Conservation (phyloP, 1,140 invertebrate species). For the Brachionus sp. region DNA sequence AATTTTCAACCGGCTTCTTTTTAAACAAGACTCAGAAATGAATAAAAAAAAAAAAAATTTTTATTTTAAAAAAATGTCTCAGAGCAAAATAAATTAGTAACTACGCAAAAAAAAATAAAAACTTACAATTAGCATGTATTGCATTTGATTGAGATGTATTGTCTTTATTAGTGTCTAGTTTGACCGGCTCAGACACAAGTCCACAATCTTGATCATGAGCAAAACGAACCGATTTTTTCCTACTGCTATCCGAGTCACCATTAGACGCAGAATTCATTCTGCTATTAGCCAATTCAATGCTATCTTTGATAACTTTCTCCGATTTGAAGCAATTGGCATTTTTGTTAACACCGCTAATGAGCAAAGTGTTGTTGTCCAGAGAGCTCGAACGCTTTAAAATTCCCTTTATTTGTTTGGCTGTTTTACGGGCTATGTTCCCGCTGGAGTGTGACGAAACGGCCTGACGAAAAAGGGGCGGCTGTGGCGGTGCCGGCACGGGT, state of each 20-base stretch:
- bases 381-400: slow-evolving; percentile 33
- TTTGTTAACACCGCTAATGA: background rate
- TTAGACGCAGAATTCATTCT: background rate
- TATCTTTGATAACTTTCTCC: slow-evolving; percentile 15
- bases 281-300: slow-evolving; percentile 23
- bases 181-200: background rate
- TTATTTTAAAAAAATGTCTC: too few relatives aligned
- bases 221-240: slow-evolving; percentile 35
- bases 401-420: slow-evolving; percentile 15
- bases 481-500: background rate
- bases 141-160: background rate
- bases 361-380: background rate
- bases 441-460: background rate
- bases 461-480: background rate
- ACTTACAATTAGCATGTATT: background rate
- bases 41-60: too few relatives aligned
- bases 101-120: background rate
- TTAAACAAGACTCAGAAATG: too few relatives aligned
- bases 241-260: background rate
- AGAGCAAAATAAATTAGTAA: too few relatives aligned
- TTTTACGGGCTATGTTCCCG: background rate
- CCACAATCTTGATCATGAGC: background rate
- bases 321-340: background rate
- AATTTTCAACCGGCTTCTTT: too few relatives aligned
- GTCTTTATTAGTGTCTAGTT: background rate